Base-by-base conservation (phyloP, 2,797 vertebrate genomes). In the Acipenser ruthenus region DNA sequence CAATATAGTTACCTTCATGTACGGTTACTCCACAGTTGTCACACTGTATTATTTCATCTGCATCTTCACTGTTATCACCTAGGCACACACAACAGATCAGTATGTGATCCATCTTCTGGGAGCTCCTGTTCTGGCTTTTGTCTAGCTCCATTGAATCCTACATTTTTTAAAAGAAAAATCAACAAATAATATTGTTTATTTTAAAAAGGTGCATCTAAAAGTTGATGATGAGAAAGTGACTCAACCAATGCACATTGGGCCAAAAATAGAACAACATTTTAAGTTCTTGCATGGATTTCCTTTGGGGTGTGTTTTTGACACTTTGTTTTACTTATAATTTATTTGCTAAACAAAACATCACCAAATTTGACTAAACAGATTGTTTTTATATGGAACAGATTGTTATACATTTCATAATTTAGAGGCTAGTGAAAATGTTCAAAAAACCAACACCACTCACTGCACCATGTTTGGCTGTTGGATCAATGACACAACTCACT, bases 11-110 rank as follows among this genome's bases (percentile, higher is more conserved):
- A 99, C 97, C 97, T 95, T 99, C 97, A 15, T 99, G 97, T 65
- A 99, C 97, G 1, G 96, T 99, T 78, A 99, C 96, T 56, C 96
- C 97, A 76, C 97, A 99, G 84, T 99, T 99, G 88, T 99, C 97
- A 83, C 97, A 99, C 76, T 99, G 96, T 82, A 99, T 98, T 84
- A 99, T 99, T 88, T 99, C 97, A 78, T 99, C 96, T 37, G 96
- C 93, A 65, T 99, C 97, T 82, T 97, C 97, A 6, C 97, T 99
- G 84, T 97, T 99, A 89, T 99, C 96, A 72, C 97, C 97, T 74
- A 99, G 88, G 85, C 97, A 99, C 78, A 99, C 97, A 23, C 95
- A 98, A 88, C 97, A 99, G 84, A 99, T 99, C 82, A 99, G 87
- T 80, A 99, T 97, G 82, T 97, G 94, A 73, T 95, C 93, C 92